Percentiles rank a stretch among this genome's conserved stretches.
These are phyloP conservation scores for Leptinotarsa tumamoca DNA, from an alignment of 2,888 invertebrate genomes.

Conservation along the genomic window DNA sequence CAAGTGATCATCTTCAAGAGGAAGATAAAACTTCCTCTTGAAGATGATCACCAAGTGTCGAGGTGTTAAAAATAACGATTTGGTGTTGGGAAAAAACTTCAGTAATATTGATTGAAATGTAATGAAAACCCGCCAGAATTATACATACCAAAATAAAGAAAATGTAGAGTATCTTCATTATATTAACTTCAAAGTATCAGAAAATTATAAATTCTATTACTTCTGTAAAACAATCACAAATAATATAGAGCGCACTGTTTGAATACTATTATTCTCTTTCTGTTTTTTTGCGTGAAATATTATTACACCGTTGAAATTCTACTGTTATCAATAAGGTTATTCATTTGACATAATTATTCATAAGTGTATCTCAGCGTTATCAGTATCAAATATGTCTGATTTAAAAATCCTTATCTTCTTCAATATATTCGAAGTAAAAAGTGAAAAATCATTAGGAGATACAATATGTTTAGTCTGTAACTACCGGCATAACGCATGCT, in stretches of 20 bases:
- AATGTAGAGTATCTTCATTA: neutral
- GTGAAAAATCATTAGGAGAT: no score
- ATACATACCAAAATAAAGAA: constrained; percentile 12
- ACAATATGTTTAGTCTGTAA: no score
- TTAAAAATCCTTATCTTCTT: no score
- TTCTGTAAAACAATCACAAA: neutral
- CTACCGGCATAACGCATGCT: no score
- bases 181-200: neutral
- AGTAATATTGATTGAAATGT: no score
- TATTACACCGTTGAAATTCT: neutral
- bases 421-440: no score
- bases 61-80: no score
- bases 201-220: neutral
- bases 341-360: neutral
- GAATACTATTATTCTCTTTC: neutral
- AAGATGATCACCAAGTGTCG: no score
- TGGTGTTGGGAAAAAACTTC: no score
- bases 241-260: neutral
- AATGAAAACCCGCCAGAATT: neutral
- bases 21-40: no score
- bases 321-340: neutral
- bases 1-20: no score
- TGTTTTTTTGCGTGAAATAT: neutral
- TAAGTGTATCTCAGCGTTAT: neutral
- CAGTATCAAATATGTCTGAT: neutral